Conservation (phyloP, 2,888 invertebrate genomes). For the Athetis lepigone region DNA sequence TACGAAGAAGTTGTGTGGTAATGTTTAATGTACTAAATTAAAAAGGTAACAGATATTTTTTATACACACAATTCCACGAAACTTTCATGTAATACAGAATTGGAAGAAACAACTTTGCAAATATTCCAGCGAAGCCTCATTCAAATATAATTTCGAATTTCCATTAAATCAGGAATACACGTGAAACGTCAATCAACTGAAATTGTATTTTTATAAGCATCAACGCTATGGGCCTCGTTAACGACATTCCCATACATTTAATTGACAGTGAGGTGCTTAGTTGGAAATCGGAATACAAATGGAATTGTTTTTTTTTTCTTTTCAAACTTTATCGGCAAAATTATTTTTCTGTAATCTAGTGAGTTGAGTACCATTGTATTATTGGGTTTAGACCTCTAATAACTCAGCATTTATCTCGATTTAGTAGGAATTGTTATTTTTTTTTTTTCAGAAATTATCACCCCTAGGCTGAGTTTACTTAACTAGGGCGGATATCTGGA, state of each 20-base stretch:
- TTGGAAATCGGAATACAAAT: constrained; percentile 25
- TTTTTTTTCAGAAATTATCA: too few species aligned
- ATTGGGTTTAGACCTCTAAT: too few species aligned
- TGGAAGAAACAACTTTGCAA: background rate
- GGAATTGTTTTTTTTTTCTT: background rate
- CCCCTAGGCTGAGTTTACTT: too few species aligned
- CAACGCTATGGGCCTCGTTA: constrained; percentile 14
- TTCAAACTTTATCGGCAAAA: too few species aligned
- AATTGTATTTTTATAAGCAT: constrained; percentile 32
- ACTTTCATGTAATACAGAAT: background rate
- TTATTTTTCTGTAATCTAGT: too few species aligned
- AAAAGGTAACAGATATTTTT: background rate
- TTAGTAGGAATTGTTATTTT: too few species aligned
- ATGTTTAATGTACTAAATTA: background rate
- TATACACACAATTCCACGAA: background rate
- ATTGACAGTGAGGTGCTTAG: constrained; percentile 3
- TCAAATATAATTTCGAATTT: constrained; percentile 21
- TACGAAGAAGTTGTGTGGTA: background rate
- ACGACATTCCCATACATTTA: constrained; percentile 19
- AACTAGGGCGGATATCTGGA: too few species aligned
- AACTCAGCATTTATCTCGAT: too few species aligned
- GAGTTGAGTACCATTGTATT: too few species aligned
- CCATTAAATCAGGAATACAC: constrained; percentile 12
- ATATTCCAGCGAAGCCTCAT: constrained; percentile 1
- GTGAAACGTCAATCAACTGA: constrained; percentile 9